phyloP scores from a whole-genome alignment of 2,888 invertebrate genomes.

The Mallateleia sp. region DNA sequence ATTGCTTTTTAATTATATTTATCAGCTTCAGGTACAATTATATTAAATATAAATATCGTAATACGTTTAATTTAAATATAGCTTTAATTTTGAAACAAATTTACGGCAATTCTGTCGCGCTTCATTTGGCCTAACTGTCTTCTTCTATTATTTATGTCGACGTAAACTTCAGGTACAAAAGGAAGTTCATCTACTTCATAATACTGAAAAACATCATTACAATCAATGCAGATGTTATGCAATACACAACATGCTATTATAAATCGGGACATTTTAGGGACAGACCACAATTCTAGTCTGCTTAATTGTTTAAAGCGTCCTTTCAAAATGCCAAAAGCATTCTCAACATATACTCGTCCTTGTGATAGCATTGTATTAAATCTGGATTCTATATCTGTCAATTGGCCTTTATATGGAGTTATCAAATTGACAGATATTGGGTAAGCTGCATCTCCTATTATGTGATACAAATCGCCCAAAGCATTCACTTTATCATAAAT shows the following conservation, averaged over 20 bases:
- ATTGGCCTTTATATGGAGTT: slow-evolving; percentile 38
- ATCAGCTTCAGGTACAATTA: no score
- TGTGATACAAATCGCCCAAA: slow-evolving; percentile 15
- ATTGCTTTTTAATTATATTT: no score
- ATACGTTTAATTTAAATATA: no score
- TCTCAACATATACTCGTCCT: slow-evolving; percentile 39
- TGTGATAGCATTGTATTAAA: slow-evolving; percentile 29
- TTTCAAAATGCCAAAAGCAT: no score
- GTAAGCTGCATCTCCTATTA: slow-evolving; percentile 38
- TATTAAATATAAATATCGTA: no score
- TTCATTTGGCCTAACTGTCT: slow-evolving; percentile 41
- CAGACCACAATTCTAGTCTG: slow-evolving; percentile 14
- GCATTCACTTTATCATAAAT: slow-evolving; percentile 17
- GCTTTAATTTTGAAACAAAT: no score
- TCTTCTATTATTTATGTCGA: slow-evolving; percentile 23
- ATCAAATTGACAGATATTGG: slow-evolving; percentile 19
- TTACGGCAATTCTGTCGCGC: slow-evolving; percentile 27
- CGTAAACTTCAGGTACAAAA: slow-evolving; percentile 30
- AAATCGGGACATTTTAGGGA: slow-evolving; percentile 25
- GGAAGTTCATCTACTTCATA: slow-evolving; percentile 20
- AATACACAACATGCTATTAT: slow-evolving; percentile 45
- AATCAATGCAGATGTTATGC: slow-evolving; percentile 37
- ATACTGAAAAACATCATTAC: slow-evolving; percentile 6
- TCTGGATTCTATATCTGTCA: slow-evolving; percentile 10
- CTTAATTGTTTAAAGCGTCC: slow-evolving; percentile 37